Evolutionary conservation across 2,113 vertebrate genomes (phyloP).

Genomic region (Misgurnus anguillicaudatus): DNA sequence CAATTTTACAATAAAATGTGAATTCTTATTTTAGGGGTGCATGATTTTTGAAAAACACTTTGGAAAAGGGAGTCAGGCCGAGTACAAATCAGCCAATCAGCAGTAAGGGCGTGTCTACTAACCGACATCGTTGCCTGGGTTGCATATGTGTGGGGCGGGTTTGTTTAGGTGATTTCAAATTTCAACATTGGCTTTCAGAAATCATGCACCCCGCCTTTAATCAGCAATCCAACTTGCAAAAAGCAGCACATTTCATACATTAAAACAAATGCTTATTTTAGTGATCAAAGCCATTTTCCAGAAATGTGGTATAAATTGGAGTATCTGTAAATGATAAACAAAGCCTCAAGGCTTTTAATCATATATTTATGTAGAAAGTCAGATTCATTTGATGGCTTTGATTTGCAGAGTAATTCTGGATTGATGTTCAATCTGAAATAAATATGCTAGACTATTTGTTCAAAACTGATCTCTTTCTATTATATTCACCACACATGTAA

Average conservation of each 20-base stretch:
- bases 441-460: not conserved
- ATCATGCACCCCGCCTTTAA: no score
- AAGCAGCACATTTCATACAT: not conserved
- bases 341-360: not conserved
- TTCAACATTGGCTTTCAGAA: no score
- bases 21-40: no score
- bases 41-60: no score
- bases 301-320: not conserved
- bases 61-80: no score
- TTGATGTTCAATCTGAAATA: not conserved
- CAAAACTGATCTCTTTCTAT: constrained; percentile 10
- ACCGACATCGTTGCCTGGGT: no score
- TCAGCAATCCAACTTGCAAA: no score
- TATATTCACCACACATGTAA: not conserved
- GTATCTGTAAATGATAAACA: not conserved
- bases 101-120: no score
- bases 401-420: not conserved
- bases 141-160: no score
- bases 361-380: not conserved
- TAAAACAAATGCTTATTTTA: not conserved
- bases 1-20: no score
- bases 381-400: constrained; percentile 5
- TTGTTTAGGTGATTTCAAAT: no score
- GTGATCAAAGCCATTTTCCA: not conserved
- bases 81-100: no score